These are phyloP conservation scores for Microtus montanus DNA, from an alignment of 2,113 vertebrate genomes.

Conservation along the genomic window DNA sequence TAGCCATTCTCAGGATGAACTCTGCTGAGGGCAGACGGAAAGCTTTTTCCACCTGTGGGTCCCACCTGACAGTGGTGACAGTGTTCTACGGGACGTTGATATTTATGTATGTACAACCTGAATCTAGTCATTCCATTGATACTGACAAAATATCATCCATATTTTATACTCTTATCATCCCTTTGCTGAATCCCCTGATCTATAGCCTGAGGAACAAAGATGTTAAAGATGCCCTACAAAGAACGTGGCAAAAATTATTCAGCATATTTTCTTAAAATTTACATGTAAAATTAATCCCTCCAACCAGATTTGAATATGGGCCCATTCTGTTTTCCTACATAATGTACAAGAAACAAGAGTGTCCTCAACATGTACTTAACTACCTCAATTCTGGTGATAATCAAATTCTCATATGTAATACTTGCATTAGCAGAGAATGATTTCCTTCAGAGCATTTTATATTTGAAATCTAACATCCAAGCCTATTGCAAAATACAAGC, in stretches of 20 bases:
- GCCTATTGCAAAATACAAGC: not conserved
- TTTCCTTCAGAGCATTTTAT: not conserved
- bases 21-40: slow-evolving; percentile 48
- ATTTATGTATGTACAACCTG: slow-evolving; percentile 45
- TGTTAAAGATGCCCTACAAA: slow-evolving; percentile 31
- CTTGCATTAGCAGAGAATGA: not conserved
- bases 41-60: slow-evolving; percentile 75
- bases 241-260: not conserved
- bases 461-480: not conserved
- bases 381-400: not conserved
- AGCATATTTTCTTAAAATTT: not conserved
- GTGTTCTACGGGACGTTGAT: slow-evolving; percentile 51
- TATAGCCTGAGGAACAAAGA: slow-evolving; percentile 68
- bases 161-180: slow-evolving; percentile 47
- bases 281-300: not conserved
- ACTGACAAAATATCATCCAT: slow-evolving; percentile 58
- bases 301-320: not conserved
- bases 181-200: slow-evolving; percentile 58
- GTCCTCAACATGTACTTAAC: not conserved
- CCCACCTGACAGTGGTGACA: slow-evolving; percentile 48
- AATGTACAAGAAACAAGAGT: not conserved
- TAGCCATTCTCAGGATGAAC: not conserved
- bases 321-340: accelerated
- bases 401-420: not conserved
- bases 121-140: slow-evolving; percentile 54